Base-by-base conservation (phyloP, 2,113 vertebrate species). In the Haemorhous mexicanus region DNA sequence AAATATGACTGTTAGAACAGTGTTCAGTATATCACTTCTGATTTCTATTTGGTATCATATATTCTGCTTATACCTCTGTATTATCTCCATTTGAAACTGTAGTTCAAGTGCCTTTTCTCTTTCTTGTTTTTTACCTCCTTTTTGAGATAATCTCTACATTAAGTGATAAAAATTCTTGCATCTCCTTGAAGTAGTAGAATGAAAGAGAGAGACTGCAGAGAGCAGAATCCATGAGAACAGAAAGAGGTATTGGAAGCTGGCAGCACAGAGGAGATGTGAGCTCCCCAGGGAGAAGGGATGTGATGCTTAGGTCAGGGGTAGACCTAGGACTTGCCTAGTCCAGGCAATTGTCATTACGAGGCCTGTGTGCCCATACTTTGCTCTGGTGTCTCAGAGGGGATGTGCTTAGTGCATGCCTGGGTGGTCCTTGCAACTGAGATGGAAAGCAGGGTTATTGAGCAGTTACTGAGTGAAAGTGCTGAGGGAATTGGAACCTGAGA, bases 351-450 rank as follows among this genome's bases (percentile, higher is more conserved):
- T 52, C 18, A 6, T 30, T 76, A 22, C 33, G 44, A 69, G 84
- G 35, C 11, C 24, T 69, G 2, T 21, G 23, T 84, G 35, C 18
- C 14, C 3, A 1, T 76, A 24, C 39, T 72, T 35, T 80, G 37
- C 33, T 64, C 17, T 52, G 10, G 12, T 47, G 59, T 73, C 41
- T 81, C 32, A 16, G 69, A 63, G 59, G 46, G 19, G 17, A 21
- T 44, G 8, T 74, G 18, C 3, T 2, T 43, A 18, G 21, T 52
- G 15, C 23, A 2, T 75, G 24, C 14, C 22, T 41, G 28, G 19
- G 20, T 55, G 16, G 5, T 52, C 50, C 19, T 6, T 67, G 23
- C 0, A 1, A 3, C 35, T 24, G 47, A 46, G 53, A 8, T 47
- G n/a, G 32, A 30, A 63, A 70, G 66, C 74, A 75, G 26, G 22